Conservation (phyloP, 2,797 vertebrate species). For the Champsocephalus esox region DNA sequence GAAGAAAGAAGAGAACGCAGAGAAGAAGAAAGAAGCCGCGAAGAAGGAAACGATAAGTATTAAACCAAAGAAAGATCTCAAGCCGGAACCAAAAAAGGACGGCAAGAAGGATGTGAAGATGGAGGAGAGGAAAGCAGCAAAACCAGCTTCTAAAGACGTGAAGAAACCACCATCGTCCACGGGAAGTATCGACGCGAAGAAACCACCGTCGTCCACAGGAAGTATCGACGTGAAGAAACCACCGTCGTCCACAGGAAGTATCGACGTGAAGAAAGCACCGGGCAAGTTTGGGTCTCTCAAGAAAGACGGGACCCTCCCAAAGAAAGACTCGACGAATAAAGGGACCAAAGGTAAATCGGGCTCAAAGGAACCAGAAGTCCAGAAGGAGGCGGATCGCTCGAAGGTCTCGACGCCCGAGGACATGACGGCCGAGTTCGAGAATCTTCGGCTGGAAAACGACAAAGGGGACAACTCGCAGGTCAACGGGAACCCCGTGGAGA, state of each 20-base stretch:
- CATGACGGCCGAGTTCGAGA: constrained; percentile 63
- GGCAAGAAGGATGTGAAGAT: constrained; percentile 82
- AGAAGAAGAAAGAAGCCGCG: constrained; percentile 75
- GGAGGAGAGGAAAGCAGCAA: constrained; percentile 74
- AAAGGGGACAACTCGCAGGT: constrained; percentile 45
- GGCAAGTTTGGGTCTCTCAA: constrained; percentile 75
- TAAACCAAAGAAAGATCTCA: constrained; percentile 84
- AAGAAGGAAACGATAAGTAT: constrained; percentile 73
- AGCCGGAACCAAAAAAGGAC: constrained; percentile 79
- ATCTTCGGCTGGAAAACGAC: constrained; percentile 49
- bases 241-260: constrained; percentile 2
- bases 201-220: too few species aligned
- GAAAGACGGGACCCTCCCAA: constrained; percentile 72
- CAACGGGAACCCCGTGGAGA: constrained; percentile 54
- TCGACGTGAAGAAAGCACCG: constrained; percentile 74
- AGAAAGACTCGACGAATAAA: constrained; percentile 81
- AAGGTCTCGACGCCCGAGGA: constrained; percentile 80
- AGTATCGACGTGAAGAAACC: constrained; percentile 70
- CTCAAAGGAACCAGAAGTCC: constrained; percentile 55
- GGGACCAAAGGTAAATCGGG: constrained; percentile 60
- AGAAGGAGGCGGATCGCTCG: constrained; percentile 54
- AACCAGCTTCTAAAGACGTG: constrained; percentile 65
- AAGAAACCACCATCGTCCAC: constrained; percentile 66
- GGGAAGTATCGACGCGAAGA: constrained; percentile 71
- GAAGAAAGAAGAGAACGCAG: constrained; percentile 66